Percentiles rank a stretch among this genome's conserved stretches.
phyloP scores from a whole-genome alignment of 2,888 invertebrate species.

The Temnothorax ravouxi region DNA sequence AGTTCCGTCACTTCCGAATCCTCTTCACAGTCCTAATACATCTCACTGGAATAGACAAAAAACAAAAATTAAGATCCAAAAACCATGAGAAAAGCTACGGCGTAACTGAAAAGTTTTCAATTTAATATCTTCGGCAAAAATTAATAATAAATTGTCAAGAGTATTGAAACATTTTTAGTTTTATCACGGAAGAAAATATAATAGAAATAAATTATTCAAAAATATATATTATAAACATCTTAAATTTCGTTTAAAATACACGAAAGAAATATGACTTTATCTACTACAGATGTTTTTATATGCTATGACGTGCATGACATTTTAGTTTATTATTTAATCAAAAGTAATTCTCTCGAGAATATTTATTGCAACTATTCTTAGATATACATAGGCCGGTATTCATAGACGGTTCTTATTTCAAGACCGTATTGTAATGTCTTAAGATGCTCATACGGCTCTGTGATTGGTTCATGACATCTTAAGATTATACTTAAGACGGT shows the following conservation, averaged over 20 bases:
- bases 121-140: background rate
- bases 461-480: too few species aligned
- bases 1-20: constrained; percentile 77
- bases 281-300: too few species aligned
- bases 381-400: background rate
- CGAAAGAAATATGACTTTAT: too few species aligned
- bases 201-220: background rate
- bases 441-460: too few species aligned
- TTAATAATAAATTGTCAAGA: background rate
- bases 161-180: background rate
- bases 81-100: background rate
- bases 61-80: background rate
- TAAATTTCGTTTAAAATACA: background rate
- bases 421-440: too few species aligned
- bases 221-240: background rate
- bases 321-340: background rate
- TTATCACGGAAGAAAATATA: background rate
- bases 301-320: background rate
- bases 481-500: too few species aligned
- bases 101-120: background rate
- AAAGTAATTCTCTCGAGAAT: background rate
- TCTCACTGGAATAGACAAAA: constrained; percentile 74
- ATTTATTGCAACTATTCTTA: background rate
- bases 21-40: constrained; percentile 67
- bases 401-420: too few species aligned